phyloP scores from a whole-genome alignment of 2,888 invertebrate genomes.

The Campaea margaritaria region DNA sequence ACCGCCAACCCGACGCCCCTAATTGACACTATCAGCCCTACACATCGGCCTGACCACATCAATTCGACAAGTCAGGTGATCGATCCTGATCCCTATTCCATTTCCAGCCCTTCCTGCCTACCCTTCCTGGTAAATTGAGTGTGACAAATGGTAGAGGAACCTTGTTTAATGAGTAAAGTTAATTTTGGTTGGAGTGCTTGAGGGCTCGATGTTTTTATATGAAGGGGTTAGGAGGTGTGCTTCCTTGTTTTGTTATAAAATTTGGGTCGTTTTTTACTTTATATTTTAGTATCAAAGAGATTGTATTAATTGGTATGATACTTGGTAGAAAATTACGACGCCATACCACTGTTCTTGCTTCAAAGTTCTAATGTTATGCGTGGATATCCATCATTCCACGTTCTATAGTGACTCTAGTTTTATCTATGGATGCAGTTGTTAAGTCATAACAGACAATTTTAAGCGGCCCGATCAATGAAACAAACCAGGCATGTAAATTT shows the following conservation, averaged over 20 bases:
- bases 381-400: too few species aligned
- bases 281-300: too few species aligned
- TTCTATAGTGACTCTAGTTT: too few species aligned
- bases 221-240: neutral
- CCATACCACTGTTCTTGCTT: too few species aligned
- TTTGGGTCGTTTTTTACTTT: too few species aligned
- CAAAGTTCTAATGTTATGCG: too few species aligned
- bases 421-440: too few species aligned
- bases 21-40: slow-evolving; percentile 22
- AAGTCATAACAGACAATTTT: too few species aligned
- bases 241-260: neutral
- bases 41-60: slow-evolving; percentile 24
- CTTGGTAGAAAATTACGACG: too few species aligned
- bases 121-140: slow-evolving; percentile 61
- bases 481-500: too few species aligned
- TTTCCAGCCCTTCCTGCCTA: slow-evolving; percentile 43
- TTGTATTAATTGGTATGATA: too few species aligned
- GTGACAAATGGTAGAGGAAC: slow-evolving; percentile 60
- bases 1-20: slow-evolving; percentile 5
- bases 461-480: too few species aligned
- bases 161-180: slow-evolving; percentile 61
- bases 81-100: slow-evolving; percentile 31
- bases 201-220: slow-evolving; percentile 22
- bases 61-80: slow-evolving; percentile 32
- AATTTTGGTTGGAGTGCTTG: slow-evolving; percentile 48